Evolutionary conservation across 1,140 invertebrate genomes (phyloP).

Genomic region (Anastrepha obliqua): DNA sequence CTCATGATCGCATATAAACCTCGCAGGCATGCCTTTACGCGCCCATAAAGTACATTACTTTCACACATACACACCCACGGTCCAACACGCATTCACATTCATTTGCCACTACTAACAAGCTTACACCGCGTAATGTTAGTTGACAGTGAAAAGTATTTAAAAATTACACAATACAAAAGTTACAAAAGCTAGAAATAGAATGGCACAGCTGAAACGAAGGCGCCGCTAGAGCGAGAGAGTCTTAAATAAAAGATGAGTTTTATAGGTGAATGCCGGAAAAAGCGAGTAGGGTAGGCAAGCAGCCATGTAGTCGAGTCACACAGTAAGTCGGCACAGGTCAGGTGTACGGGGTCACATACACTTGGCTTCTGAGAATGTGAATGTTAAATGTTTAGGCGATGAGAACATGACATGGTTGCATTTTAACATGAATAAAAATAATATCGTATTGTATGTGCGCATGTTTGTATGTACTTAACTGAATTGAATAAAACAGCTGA

Average conservation of each 20-base stretch:
- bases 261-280: background rate
- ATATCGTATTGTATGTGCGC: background rate
- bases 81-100: background rate
- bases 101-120: background rate
- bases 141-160: constrained; percentile 53
- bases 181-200: constrained; percentile 42
- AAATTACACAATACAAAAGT: constrained; percentile 43
- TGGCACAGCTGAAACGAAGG: background rate
- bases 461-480: background rate
- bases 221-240: background rate
- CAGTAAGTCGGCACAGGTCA: constrained; percentile 21
- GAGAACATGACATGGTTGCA: constrained; percentile 30
- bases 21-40: background rate
- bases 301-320: background rate
- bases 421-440: constrained; percentile 15
- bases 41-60: background rate
- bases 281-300: background rate
- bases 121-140: constrained; percentile 33
- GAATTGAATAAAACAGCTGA: constrained; percentile 22
- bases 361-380: constrained; percentile 13
- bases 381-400: constrained; percentile 3
- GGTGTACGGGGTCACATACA: constrained; percentile 45
- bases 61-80: background rate
- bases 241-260: constrained; percentile 42
- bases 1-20: background rate